phyloP scores from a whole-genome alignment of 2,113 vertebrate species.

The Carollia perspicillata region DNA sequence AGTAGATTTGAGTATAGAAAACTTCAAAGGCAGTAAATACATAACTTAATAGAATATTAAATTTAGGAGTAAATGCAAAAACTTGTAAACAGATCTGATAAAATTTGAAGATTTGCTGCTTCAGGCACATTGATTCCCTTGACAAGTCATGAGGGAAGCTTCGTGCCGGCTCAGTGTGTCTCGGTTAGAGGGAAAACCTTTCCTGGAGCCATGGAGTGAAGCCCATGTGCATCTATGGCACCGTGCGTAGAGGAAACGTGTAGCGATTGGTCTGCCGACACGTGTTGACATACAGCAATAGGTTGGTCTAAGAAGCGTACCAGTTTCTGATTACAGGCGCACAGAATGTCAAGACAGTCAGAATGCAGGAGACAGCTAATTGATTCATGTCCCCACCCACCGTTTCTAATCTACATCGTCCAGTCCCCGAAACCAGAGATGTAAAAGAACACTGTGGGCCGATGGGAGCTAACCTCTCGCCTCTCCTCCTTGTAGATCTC shows the following conservation, averaged over 20 bases:
- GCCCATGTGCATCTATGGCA: not conserved
- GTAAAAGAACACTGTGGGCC: not conserved
- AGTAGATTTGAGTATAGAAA: not conserved
- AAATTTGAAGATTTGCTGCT: not conserved
- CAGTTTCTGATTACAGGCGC: not conserved
- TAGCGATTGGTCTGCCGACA: not conserved
- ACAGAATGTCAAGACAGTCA: not conserved
- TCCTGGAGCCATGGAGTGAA: not conserved
- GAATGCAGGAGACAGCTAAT: not conserved
- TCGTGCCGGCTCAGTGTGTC: not conserved
- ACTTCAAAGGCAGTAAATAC: not conserved
- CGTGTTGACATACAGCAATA: not conserved
- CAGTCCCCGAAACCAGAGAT: not conserved
- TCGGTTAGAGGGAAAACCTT: not conserved
- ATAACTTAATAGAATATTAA: not conserved
- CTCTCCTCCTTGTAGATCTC: conserved; percentile 83
- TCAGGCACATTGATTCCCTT: not conserved
- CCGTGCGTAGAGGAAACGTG: not conserved
- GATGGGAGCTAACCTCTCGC: not conserved
- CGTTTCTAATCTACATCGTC: not conserved
- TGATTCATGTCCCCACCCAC: not conserved
- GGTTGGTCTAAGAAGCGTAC: not conserved
- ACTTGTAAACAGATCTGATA: not conserved
- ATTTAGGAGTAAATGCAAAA: not conserved
- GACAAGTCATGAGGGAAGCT: not conserved